Base-by-base conservation (phyloP, 1,140 invertebrate species). In the Elysia chlorotica region DNA sequence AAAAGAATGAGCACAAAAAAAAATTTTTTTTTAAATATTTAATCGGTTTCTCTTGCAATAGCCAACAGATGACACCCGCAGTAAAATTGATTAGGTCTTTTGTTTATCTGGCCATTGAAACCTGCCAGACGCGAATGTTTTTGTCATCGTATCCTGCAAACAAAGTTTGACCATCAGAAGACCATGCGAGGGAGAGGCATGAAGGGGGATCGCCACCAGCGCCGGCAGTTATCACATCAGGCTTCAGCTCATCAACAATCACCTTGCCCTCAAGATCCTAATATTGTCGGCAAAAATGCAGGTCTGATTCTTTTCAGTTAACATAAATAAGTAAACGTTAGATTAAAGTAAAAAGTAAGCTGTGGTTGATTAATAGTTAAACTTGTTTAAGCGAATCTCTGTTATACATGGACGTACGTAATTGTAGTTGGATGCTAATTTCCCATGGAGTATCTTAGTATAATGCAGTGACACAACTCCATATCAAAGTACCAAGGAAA, bases 71-170 rank as follows among this genome's bases (percentile, higher is more conserved):
- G 56, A 28, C 6, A 1, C 10, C 2, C 33, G 28, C 2, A 30
- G 14, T 23, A 25, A 28, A 1, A 38, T 0, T 38, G 36, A 65
- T 79, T 78, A 82, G n/a, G n/a, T n/a, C n/a, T n/a, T n/a, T n/a
- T n/a, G n/a, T n/a, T 75, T 81, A 62, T 48, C 80, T 76, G 36
- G 84, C 81, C 82, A 85, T 85, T 38, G 85, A 87, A 31, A 99
- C 97, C 90, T 99, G 96, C 97, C 97, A 99, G 61, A 99, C 97
- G 87, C 98, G 91, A 87, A 99, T 99, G 62, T 93, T 93, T 87
- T 98, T 99, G 88, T 99, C 98, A 35, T 96, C 97, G 90, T 99
- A 99, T 62, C 98, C 98, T 88, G 98, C 97, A 88, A 99, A 99
- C 75, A 99, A 89, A 41, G 97, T 99, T 89, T 99, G 96, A 76